A percentile compares a stretch with the other conserved stretches of the same genome.
These are phyloP conservation scores for Ctenopoma kingsleyae DNA, from an alignment of 2,797 vertebrate genomes.

Conservation along the genomic window DNA sequence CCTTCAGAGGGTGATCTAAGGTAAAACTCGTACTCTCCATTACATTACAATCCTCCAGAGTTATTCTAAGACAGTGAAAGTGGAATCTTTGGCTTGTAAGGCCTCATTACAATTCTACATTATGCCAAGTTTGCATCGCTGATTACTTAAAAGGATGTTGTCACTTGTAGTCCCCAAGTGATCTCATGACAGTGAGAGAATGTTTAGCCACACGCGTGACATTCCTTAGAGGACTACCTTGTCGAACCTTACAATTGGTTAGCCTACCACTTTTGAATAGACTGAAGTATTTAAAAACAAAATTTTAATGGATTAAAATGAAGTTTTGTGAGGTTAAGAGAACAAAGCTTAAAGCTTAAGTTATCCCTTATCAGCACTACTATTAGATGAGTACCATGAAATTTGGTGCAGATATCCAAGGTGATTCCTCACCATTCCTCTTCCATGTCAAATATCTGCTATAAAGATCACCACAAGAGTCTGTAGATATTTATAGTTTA, in stretches of 20 bases:
- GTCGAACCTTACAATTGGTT: neutral
- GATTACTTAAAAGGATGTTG: slow-evolving; percentile 3
- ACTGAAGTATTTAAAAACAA: neutral
- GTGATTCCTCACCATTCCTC: neutral
- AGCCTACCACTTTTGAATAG: neutral
- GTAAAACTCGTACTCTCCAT: slow-evolving; percentile 4
- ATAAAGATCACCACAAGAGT: neutral
- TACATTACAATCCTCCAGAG: neutral
- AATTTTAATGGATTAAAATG: neutral
- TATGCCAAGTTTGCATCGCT: slow-evolving; percentile 29
- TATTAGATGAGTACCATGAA: neutral
- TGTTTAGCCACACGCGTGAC: neutral
- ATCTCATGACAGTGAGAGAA: neutral
- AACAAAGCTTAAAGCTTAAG: neutral
- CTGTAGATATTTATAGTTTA: neutral
- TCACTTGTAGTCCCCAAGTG: slow-evolving; percentile 12
- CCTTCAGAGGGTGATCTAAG: neutral
- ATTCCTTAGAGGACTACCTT: neutral
- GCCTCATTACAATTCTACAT: slow-evolving; percentile 17
- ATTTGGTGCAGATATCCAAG: neutral
- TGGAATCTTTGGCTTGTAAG: slow-evolving; percentile 9
- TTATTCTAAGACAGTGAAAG: slow-evolving; percentile 35
- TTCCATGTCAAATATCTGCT: neutral
- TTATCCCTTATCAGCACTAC: neutral
- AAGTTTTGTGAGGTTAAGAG: neutral